These are phyloP conservation scores for Cryptophagus acutangulus DNA, from an alignment of 2,888 invertebrate species.

Conservation along the genomic window DNA sequence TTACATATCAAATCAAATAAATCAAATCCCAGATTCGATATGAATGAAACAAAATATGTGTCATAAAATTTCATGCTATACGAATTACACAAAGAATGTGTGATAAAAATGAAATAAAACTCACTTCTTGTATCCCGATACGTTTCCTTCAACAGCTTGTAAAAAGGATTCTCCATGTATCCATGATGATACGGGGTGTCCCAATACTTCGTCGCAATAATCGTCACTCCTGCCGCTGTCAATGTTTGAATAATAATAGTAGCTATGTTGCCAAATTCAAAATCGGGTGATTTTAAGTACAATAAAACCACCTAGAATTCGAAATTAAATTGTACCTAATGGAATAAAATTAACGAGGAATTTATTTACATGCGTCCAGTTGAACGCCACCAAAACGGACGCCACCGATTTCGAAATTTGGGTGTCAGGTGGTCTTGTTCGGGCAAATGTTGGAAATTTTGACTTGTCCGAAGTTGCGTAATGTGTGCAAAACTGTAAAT, in stretches of 20 bases:
- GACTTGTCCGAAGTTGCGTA: conserved; percentile 83
- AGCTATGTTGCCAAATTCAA: conserved; percentile 70
- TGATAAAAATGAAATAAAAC: no score
- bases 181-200: conserved; percentile 74
- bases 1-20: no score
- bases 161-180: conserved; percentile 80
- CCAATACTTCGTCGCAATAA: conserved; percentile 63
- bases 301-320: conserved; percentile 70
- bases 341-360: not conserved
- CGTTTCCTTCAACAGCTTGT: conserved; percentile 74
- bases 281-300: conserved; percentile 70
- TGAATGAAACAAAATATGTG: no score
- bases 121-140: conserved; percentile 84
- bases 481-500: conserved; percentile 81
- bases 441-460: conserved; percentile 84
- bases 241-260: conserved; percentile 71
- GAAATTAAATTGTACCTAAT: not conserved
- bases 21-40: no score
- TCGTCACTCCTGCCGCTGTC: conserved; percentile 63
- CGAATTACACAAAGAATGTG: no score
- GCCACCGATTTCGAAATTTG: conserved; percentile 92
- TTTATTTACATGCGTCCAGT: conserved; percentile 78
- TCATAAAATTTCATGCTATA: no score
- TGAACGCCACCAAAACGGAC: conserved; percentile 75
- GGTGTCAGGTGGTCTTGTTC: conserved; percentile 88